Percentiles rank a stretch among this genome's conserved stretches.
Evolutionary conservation across 2,113 vertebrate species (phyloP).

Genomic region (Cynopterus brachyotis): DNA sequence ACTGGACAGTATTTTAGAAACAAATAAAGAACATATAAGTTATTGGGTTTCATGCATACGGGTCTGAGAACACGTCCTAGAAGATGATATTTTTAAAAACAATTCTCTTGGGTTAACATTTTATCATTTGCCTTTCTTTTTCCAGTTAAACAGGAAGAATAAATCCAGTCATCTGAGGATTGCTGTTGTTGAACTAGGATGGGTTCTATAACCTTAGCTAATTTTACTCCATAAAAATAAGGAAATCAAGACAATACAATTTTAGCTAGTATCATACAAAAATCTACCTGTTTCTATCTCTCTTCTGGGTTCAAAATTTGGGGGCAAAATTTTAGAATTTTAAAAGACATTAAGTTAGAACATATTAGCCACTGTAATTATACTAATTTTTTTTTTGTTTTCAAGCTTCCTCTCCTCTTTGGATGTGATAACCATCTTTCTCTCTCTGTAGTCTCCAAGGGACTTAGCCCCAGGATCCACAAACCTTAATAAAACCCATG

Average conservation of each 20-base stretch:
- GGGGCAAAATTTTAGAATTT: neutral
- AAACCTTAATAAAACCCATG: neutral
- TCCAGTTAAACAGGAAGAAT: neutral
- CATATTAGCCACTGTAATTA: neutral
- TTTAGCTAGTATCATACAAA: neutral
- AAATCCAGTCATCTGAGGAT: neutral
- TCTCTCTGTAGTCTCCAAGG: neutral
- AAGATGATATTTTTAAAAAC: neutral
- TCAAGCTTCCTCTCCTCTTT: neutral
- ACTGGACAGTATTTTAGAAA: neutral
- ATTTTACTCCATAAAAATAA: conserved; percentile 9
- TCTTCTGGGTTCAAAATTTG: neutral
- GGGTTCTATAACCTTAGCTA: neutral
- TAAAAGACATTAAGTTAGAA: neutral
- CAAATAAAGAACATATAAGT: neutral
- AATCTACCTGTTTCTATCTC: neutral
- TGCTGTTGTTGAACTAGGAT: neutral
- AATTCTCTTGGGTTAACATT: neutral
- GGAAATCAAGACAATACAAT: neutral
- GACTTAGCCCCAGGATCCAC: neutral
- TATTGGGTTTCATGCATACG: neutral
- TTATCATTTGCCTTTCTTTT: neutral
- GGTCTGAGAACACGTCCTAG: neutral
- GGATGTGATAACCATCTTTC: neutral
- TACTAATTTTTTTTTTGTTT: neutral